Evolutionary conservation across 2,113 vertebrate genomes (phyloP).

Genomic region (Psittacus erithacus): DNA sequence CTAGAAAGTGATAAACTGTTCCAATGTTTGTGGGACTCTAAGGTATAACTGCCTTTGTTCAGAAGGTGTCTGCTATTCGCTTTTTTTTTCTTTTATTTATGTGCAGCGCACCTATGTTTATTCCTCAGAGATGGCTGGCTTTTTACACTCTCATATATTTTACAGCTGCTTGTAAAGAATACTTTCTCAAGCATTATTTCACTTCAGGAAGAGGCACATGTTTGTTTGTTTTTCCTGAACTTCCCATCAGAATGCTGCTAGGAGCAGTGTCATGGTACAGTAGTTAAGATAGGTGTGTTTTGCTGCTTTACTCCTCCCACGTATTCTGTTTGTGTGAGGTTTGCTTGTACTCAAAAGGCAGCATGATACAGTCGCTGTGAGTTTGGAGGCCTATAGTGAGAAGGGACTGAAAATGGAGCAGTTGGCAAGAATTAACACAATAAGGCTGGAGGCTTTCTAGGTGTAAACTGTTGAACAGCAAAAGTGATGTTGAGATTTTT

Average conservation of each 20-base stretch:
- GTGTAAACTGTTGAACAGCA: neutral
- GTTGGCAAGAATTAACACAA: neutral
- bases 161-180: neutral
- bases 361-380: accelerated
- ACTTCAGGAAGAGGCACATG: neutral
- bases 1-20: neutral
- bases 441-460: neutral
- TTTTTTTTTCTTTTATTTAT: neutral
- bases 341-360: neutral
- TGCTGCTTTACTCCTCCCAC: neutral
- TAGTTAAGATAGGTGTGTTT: neutral
- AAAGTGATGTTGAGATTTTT: neutral
- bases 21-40: neutral
- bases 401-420: neutral
- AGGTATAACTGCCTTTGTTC: neutral
- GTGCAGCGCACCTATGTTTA: neutral
- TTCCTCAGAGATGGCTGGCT: neutral
- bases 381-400: neutral
- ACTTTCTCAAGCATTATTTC: neutral
- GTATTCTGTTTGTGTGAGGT: neutral
- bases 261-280: neutral
- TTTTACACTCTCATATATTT: neutral
- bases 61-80: neutral
- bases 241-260: neutral
- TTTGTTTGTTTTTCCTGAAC: neutral